Conservation (phyloP, 1,140 invertebrate species). For the Asobara japonica region DNA sequence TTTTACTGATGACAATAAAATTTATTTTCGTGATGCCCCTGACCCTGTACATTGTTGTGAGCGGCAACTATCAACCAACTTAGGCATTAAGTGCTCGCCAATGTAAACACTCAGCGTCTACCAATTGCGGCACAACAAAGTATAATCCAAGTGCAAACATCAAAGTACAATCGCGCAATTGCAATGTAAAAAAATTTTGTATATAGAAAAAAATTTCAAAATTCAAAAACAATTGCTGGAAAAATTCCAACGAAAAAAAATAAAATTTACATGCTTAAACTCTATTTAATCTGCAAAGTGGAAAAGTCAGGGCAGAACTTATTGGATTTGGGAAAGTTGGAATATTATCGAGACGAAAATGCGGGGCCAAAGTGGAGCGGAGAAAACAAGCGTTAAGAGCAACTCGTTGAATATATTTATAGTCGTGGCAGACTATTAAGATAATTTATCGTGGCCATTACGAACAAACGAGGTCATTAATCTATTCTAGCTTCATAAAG, state of each 20-base stretch:
- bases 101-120: neutral
- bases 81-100: constrained; percentile 54
- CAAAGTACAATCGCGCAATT: neutral
- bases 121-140: too few relatives aligned
- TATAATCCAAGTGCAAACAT: neutral
- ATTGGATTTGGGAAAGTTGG: neutral
- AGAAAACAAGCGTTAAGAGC: constrained; percentile 54
- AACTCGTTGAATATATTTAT: constrained; percentile 63
- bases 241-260: too few relatives aligned
- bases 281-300: neutral
- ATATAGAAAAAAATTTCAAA: too few relatives aligned
- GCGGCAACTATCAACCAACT: constrained; percentile 13
- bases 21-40: too few relatives aligned
- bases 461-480: constrained; percentile 65
- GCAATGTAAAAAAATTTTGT: too few relatives aligned
- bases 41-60: too few relatives aligned
- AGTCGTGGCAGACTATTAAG: constrained; percentile 61
- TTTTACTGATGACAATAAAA: neutral
- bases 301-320: neutral
- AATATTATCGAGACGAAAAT: neutral
- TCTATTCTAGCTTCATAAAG: constrained; percentile 66
- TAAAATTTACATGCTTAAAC: too few relatives aligned
- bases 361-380: constrained; percentile 42
- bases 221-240: too few relatives aligned
- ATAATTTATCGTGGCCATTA: constrained; percentile 66